Evolutionary conservation across 2,888 invertebrate genomes (phyloP).

Genomic region (Melanotus villosus): DNA sequence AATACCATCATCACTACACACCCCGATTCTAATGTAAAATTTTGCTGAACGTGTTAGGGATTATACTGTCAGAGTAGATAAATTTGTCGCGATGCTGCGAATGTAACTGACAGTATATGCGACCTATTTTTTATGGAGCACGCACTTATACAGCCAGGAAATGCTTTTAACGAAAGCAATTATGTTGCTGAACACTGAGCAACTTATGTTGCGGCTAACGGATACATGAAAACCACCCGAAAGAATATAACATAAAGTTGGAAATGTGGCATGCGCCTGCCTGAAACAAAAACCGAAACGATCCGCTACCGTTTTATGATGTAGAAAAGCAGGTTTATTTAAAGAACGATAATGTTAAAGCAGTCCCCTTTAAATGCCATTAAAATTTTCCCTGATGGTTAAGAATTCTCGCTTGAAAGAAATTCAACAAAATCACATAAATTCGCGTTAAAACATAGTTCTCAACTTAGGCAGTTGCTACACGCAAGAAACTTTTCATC

Average conservation of each 20-base stretch:
- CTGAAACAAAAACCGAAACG: slow-evolving; percentile 9
- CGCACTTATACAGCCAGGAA: slow-evolving; percentile 21
- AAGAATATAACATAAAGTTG: slow-evolving; percentile 12
- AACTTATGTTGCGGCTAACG: slow-evolving; percentile 9
- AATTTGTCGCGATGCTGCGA: slow-evolving; percentile 38
- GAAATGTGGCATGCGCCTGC: slow-evolving; percentile 10
- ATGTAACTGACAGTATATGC: slow-evolving; percentile 29
- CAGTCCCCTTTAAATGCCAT: slow-evolving; percentile 5
- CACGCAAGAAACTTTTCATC: not conserved
- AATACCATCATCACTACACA: slow-evolving; percentile 27
- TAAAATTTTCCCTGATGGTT: slow-evolving; percentile 17
- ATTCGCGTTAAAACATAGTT: too few species aligned
- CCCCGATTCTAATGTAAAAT: slow-evolving; percentile 34
- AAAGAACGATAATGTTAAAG: slow-evolving; percentile 14
- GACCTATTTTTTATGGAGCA: slow-evolving; percentile 26
- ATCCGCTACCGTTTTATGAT: not conserved
- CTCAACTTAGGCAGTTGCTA: too few species aligned
- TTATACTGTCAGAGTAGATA: slow-evolving; percentile 32
- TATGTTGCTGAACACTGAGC: slow-evolving; percentile 16
- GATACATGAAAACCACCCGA: not conserved
- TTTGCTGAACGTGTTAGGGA: slow-evolving; percentile 33
- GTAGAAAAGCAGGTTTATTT: slow-evolving; percentile 2
- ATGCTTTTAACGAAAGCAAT: slow-evolving; percentile 26
- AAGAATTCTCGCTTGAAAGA: slow-evolving; percentile 19
- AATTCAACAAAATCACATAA: slow-evolving; percentile 10